Base-by-base conservation (phyloP, 2,888 invertebrate genomes). In the Zele albiditarsus region DNA sequence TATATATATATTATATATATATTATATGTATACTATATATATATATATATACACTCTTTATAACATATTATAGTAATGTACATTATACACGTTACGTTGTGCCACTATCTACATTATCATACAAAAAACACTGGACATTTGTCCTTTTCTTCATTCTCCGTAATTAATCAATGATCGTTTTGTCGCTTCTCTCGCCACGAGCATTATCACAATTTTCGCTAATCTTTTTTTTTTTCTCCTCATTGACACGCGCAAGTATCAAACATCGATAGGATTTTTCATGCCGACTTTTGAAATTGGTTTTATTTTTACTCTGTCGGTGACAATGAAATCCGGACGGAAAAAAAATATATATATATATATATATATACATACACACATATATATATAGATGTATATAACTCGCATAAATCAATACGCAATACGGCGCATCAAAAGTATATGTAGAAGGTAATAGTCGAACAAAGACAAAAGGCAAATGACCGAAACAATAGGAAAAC, bases 51-150 rank as follows among this genome's bases (percentile, higher is more conserved):
- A 81, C 80, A 79, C 84, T 86, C 83, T 87, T 82, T 83, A 78
- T 82, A 85, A 87, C 85, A 87, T 83, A 83, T 70, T 65, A 74
- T 84, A 85, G 83, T 85, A 86, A 84, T 84, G 85, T 86, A 87
- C 87, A 84, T 84, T 79, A 83, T 86, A 84, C 84, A 84, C 84
- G 80, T 84, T 84, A 84, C 79, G 83, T 82, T 82, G 85, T 86
- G 86, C 85, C 82, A 82, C 85, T 88, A 88, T 88, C 88, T 88
- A 88, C 88, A 88, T 80, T 88, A 88, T 88, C 70, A 86, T 88
- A 88, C 88, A 84, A 84, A 83, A 82, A 78, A 79, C 80, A 81
- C 83, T 82, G 81, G 82, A 82, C 82, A 79, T 66, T 65, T 70
- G 58, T 57, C 31, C 70, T 49, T 73, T 66, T 77, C 31, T 33